A percentile compares a stretch with the other conserved stretches of the same genome.
phyloP scores from a whole-genome alignment of 2,888 invertebrate species.

The Petrolisthes manimaculis region DNA sequence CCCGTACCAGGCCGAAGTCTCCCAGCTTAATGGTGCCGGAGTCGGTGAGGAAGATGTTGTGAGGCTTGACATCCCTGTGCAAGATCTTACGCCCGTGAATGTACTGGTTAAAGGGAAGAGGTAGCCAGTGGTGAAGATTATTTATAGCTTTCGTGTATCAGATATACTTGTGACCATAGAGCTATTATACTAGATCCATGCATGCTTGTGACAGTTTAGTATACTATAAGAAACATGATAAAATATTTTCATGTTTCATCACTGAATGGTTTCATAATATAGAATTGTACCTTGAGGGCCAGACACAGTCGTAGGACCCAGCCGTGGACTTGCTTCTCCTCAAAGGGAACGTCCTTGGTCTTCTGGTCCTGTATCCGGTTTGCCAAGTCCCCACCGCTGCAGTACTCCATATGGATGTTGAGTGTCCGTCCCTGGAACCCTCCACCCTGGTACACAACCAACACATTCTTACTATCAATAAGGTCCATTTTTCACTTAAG shows the following conservation, averaged over 20 bases:
- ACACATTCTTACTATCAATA: no score
- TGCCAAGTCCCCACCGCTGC: slow-evolving; percentile 29
- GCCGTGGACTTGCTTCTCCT: slow-evolving; percentile 18
- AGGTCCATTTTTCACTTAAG: no score
- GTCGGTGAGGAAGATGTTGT: slow-evolving; percentile 24
- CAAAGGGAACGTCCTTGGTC: neutral
- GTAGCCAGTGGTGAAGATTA: no score
- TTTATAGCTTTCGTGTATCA: no score
- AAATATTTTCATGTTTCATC: no score
- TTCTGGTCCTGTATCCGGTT: slow-evolving; percentile 17
- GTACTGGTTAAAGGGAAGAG: neutral
- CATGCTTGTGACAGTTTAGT: no score
- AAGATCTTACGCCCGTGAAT: slow-evolving; percentile 21
- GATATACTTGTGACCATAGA: no score
- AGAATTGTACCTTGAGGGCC: slow-evolving; percentile 17
- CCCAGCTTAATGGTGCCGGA: slow-evolving; percentile 14
- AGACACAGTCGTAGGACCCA: slow-evolving; percentile 19
- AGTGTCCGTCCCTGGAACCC: slow-evolving; percentile 25
- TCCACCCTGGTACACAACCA: neutral
- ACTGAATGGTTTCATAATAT: no score
- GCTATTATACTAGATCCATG: no score
- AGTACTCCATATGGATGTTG: slow-evolving; percentile 37
- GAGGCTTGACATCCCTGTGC: slow-evolving; percentile 30
- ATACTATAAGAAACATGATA: no score
- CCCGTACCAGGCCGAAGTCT: slow-evolving; percentile 26